Evolutionary conservation across 2,888 invertebrate species (phyloP).

Genomic region (Drosophila atripex): DNA sequence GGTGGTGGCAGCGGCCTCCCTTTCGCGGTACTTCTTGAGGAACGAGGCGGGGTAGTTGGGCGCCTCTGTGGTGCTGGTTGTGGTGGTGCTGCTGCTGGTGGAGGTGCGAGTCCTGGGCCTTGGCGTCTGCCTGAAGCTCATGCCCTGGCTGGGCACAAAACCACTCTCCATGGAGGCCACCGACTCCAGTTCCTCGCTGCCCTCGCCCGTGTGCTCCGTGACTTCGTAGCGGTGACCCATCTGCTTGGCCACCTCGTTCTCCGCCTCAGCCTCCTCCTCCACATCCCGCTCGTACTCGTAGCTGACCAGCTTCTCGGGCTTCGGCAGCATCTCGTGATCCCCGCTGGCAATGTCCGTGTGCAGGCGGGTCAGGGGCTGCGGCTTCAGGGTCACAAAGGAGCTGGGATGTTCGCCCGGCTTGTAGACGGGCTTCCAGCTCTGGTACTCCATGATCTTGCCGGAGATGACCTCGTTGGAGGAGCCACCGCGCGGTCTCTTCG

Average conservation of each 20-base stretch:
- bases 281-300: constrained; percentile 49
- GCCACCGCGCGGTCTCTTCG: constrained; percentile 32
- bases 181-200: constrained; percentile 61
- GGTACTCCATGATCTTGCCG: constrained; percentile 77
- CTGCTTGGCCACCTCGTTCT: constrained; percentile 57
- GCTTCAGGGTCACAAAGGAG: constrained; percentile 63
- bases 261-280: constrained; percentile 47
- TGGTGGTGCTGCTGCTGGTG: constrained; percentile 10
- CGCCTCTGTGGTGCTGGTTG: constrained; percentile 67
- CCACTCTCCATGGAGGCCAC: constrained; percentile 59
- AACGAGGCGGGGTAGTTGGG: constrained; percentile 81
- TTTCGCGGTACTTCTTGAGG: constrained; percentile 69
- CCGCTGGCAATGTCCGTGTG: constrained; percentile 71
- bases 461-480: constrained; percentile 64
- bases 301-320: constrained; percentile 69
- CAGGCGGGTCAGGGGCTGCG: constrained; percentile 71
- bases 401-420: constrained; percentile 57
- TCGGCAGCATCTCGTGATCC: constrained; percentile 67
- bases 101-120: constrained; percentile 19
- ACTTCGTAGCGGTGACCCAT: constrained; percentile 77
- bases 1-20: constrained; percentile 40
- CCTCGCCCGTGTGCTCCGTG: constrained; percentile 80
- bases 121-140: constrained; percentile 12
- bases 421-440: constrained; percentile 81
- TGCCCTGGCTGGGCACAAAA: constrained; percentile 59